Evolutionary conservation across 2,113 vertebrate species (phyloP).

Genomic region (Sprattus sprattus): DNA sequence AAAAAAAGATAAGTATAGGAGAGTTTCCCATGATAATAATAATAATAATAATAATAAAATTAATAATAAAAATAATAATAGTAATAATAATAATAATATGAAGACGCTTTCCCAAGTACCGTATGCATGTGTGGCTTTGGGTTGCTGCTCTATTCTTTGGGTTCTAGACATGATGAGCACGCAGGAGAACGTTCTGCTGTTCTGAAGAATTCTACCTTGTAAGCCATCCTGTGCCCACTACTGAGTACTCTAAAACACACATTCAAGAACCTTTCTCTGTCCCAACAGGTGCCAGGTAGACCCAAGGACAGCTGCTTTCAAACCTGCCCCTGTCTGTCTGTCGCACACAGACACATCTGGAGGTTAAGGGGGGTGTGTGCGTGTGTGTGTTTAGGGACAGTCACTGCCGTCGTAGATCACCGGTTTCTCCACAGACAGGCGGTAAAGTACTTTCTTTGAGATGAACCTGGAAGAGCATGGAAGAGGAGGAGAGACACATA

Average conservation of each 20-base stretch:
- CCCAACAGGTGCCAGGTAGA: neutral
- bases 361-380: neutral
- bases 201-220: no score
- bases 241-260: neutral
- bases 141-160: neutral
- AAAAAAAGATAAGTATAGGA: no score
- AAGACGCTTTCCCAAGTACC: neutral
- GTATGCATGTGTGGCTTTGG: neutral
- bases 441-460: constrained; percentile 92
- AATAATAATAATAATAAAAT: no score
- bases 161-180: neutral
- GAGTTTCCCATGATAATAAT: neutral
- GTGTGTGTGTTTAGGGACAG: constrained; percentile 56
- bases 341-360: neutral
- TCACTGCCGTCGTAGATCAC: constrained; percentile 85
- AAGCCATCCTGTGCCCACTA: neutral
- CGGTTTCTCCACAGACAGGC: constrained; percentile 79
- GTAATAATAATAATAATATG: neutral
- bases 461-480: constrained; percentile 78
- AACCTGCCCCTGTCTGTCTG: neutral
- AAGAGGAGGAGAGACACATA: neutral
- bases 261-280: neutral
- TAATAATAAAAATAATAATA: neutral
- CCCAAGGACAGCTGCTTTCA: neutral
- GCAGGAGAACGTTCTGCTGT: neutral